Conservation (phyloP, 2,797 vertebrate genomes). For the Schizopygopsis pylzovi region DNA sequence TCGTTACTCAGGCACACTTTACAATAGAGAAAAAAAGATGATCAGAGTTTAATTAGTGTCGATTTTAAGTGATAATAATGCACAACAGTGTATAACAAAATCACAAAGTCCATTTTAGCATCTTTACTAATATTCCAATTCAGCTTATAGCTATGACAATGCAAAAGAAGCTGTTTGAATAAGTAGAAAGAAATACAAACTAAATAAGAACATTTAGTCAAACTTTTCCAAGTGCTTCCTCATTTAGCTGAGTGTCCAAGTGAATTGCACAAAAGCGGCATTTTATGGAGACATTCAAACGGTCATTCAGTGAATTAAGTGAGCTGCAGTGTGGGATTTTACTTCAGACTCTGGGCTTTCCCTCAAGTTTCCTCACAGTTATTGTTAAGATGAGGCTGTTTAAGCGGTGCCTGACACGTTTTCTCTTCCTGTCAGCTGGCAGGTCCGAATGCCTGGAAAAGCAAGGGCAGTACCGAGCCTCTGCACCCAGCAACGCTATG, state of each 20-base stretch:
- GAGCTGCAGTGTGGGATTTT: neutral
- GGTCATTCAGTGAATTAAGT: neutral
- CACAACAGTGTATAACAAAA: neutral
- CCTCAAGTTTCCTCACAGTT: neutral
- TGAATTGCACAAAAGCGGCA: neutral
- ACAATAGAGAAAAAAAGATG: neutral
- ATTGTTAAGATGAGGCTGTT: slow-evolving; percentile 1
- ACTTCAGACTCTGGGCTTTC: slow-evolving; percentile 10
- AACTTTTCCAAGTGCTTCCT: neutral
- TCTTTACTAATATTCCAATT: neutral
- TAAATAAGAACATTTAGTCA: neutral
- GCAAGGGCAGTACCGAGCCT: slow-evolving; percentile 20
- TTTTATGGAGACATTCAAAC: slow-evolving; percentile 13
- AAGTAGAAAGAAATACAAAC: neutral
- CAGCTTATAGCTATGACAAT: neutral
- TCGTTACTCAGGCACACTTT: neutral
- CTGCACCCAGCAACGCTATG: slow-evolving; percentile 63
- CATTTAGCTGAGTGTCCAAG: neutral
- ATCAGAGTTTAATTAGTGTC: neutral
- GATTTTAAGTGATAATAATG: neutral
- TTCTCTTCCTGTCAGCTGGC: slow-evolving; percentile 33
- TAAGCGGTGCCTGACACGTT: neutral
- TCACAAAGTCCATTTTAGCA: neutral
- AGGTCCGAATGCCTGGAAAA: slow-evolving; percentile 27
- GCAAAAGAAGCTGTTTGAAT: neutral